Percentiles rank a stretch among this genome's conserved stretches.
Conservation (phyloP, 2,113 vertebrate genomes). For the Pimephales promelas region DNA sequence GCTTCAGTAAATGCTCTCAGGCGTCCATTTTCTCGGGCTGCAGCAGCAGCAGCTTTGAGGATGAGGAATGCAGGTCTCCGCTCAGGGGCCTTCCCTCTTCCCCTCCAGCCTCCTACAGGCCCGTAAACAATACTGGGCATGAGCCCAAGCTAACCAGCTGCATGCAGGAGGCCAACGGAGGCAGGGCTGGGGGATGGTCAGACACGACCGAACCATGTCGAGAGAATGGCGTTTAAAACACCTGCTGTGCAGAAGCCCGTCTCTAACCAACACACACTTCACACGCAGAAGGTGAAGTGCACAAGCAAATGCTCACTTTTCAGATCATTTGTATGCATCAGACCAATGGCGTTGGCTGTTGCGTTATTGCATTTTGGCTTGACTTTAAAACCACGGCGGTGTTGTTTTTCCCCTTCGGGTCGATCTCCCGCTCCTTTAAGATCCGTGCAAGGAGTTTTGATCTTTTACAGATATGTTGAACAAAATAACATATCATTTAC, state of each 20-base stretch:
- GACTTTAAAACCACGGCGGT: background rate
- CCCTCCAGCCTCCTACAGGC: constrained; percentile 63
- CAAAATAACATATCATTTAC: no score
- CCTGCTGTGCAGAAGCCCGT: constrained; percentile 63
- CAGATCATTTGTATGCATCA: background rate
- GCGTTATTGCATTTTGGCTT: background rate
- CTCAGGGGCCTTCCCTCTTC: constrained; percentile 44
- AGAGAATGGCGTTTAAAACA: constrained; percentile 62
- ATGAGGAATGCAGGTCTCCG: constrained; percentile 55
- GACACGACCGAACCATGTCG: constrained; percentile 60
- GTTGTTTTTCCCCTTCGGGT: background rate
- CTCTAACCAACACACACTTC: constrained; percentile 46
- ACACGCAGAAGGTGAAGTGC: constrained; percentile 43
- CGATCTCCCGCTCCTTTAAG: no score
- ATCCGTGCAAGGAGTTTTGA: background rate
- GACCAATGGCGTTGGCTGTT: background rate
- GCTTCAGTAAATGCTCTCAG: background rate
- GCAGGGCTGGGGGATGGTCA: constrained; percentile 63
- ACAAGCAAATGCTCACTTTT: constrained; percentile 8
- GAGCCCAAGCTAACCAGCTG: constrained; percentile 62
- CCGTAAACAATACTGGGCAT: constrained; percentile 70
- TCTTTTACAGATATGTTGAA: background rate
- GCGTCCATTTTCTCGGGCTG: constrained; percentile 50
- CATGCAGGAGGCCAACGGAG: constrained; percentile 52
- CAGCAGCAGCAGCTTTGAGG: background rate